Evolutionary conservation across 1,140 invertebrate genomes (phyloP).

Genomic region (Orchestia grillus): DNA sequence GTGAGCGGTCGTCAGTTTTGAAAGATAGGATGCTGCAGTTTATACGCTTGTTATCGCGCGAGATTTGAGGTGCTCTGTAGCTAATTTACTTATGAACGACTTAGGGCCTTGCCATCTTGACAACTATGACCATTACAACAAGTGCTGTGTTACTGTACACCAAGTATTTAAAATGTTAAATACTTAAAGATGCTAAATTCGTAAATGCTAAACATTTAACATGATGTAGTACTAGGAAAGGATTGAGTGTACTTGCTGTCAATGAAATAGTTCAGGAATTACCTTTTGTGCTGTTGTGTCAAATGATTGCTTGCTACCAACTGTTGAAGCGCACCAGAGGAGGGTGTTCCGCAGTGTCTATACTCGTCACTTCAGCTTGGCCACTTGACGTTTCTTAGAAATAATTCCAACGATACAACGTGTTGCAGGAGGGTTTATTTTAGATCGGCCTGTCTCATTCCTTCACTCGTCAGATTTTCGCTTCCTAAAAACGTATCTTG

Average conservation of each 20-base stretch:
- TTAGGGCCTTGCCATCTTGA: not conserved
- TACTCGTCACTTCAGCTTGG: not conserved
- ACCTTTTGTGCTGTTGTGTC: not conserved
- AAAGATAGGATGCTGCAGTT: not conserved
- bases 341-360: not conserved
- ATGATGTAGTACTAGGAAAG: not conserved
- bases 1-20: not conserved
- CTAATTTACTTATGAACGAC: not conserved
- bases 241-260: not conserved
- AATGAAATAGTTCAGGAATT: not conserved
- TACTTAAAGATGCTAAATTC: not conserved
- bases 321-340: not conserved
- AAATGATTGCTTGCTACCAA: not conserved
- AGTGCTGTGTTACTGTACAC: not conserved
- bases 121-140: not conserved
- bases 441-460: too few relatives aligned
- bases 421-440: too few relatives aligned
- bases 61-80: not conserved
- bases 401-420: too few relatives aligned
- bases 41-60: not conserved
- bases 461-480: too few relatives aligned
- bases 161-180: not conserved
- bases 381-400: not conserved
- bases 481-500: too few relatives aligned
- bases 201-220: not conserved